Conservation (phyloP, 2,797 vertebrate genomes). For the Hydrocynus forskahlii region DNA sequence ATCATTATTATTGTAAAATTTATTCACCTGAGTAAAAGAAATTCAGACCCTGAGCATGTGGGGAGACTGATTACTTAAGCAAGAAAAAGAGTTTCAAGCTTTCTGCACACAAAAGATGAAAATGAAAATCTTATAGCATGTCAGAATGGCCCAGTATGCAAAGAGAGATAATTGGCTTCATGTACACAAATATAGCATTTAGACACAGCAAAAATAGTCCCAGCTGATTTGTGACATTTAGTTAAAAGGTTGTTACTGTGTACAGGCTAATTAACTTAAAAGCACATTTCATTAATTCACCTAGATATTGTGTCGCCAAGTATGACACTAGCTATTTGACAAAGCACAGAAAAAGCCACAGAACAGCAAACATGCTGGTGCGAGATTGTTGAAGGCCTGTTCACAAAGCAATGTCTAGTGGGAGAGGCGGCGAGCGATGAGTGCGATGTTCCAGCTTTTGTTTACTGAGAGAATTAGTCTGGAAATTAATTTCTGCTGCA, state of each 20-base stretch:
- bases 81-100: background rate
- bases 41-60: background rate
- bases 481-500: slow-evolving; percentile 74
- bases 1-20: background rate
- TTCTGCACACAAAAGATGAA: slow-evolving; percentile 4
- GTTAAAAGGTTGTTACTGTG: slow-evolving; percentile 13
- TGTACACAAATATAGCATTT: slow-evolving; percentile 14
- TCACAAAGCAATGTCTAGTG: slow-evolving; percentile 30
- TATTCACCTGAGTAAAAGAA: background rate
- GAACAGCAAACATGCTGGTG: slow-evolving; percentile 22
- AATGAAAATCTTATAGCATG: background rate
- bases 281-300: slow-evolving; percentile 16
- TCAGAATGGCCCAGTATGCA: background rate
- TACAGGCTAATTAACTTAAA: slow-evolving; percentile 3
- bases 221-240: slow-evolving; percentile 23
- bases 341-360: slow-evolving; percentile 18
- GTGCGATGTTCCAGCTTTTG: slow-evolving; percentile 60
- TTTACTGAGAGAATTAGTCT: slow-evolving; percentile 74
- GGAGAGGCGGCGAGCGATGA: slow-evolving; percentile 29
- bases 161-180: background rate
- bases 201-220: slow-evolving; percentile 20
- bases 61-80: background rate
- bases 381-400: slow-evolving; percentile 31
- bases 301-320: slow-evolving; percentile 1
- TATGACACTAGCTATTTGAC: slow-evolving; percentile 16